phyloP scores from a whole-genome alignment of 2,113 vertebrate genomes.

The Motacilla tschutschensis region DNA sequence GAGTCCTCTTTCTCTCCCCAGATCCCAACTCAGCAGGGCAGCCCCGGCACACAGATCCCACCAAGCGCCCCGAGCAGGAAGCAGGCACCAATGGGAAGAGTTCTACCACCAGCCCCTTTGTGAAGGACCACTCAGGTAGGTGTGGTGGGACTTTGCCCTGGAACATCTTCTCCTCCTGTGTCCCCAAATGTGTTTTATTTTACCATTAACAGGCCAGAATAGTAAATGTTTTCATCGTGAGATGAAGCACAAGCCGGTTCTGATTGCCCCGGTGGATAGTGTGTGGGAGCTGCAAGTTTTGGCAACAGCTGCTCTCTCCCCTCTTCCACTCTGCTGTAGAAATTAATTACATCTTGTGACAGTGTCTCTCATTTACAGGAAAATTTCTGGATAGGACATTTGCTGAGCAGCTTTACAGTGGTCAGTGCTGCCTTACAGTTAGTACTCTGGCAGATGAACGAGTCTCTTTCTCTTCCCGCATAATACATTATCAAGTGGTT shows the following conservation, averaged over 20 bases:
- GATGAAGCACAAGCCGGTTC: neutral
- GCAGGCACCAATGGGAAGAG: constrained; percentile 84
- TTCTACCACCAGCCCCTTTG: constrained; percentile 79
- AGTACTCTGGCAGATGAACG: neutral
- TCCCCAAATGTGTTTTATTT: neutral
- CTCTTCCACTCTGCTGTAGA: neutral
- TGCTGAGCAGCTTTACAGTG: neutral
- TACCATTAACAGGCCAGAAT: neutral
- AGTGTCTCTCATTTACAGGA: constrained; percentile 31
- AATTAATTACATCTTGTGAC: constrained; percentile 22
- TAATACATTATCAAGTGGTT: constrained; percentile 62
- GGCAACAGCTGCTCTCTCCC: neutral
- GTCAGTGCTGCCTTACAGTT: constrained; percentile 23
- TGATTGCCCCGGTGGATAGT: neutral
- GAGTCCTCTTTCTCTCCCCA: constrained; percentile 68
- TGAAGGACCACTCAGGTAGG: constrained; percentile 80
- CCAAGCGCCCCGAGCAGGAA: constrained; percentile 82
- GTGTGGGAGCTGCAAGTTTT: neutral
- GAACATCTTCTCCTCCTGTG: neutral
- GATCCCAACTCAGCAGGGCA: constrained; percentile 86
- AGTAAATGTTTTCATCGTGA: neutral
- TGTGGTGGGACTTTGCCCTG: neutral
- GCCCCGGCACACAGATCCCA: constrained; percentile 82
- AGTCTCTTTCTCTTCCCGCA: constrained; percentile 31
- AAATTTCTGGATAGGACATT: constrained; percentile 25